A percentile compares a stretch with the other conserved stretches of the same genome.
Conservation (phyloP, 1,140 invertebrate species). For the Helicorthomorpha holstii region DNA sequence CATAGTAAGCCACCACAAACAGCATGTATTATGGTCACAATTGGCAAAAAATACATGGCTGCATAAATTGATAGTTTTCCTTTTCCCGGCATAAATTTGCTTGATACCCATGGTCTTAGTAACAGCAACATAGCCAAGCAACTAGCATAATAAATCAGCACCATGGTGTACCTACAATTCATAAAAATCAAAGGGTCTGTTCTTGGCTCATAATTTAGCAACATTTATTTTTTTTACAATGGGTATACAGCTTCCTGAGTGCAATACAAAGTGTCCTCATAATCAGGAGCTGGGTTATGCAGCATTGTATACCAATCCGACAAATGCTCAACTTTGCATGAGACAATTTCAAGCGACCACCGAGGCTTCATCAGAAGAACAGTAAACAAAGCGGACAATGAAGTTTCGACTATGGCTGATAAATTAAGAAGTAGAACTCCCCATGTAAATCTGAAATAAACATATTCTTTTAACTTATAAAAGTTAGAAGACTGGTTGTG, state of each 20-base stretch:
- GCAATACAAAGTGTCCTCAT: slow-evolving; percentile 72
- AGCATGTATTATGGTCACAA: slow-evolving; percentile 71
- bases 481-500: no score
- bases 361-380: slow-evolving; percentile 57
- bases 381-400: slow-evolving; percentile 49
- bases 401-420: slow-evolving; percentile 63
- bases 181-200: slow-evolving; percentile 9
- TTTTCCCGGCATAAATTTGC: slow-evolving; percentile 41
- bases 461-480: background rate
- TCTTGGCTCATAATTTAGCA: background rate
- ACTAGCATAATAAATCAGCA: slow-evolving; percentile 79
- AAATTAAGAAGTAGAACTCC: slow-evolving; percentile 50
- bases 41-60: slow-evolving; percentile 85
- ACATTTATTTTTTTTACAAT: slow-evolving; percentile 45
- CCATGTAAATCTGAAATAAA: slow-evolving; percentile 42
- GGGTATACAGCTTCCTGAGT: slow-evolving; percentile 95
- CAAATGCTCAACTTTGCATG: slow-evolving; percentile 55
- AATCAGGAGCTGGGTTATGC: slow-evolving; percentile 84
- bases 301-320: slow-evolving; percentile 93
- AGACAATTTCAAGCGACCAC: slow-evolving; percentile 50
- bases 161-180: slow-evolving; percentile 71
- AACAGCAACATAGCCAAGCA: slow-evolving; percentile 62
- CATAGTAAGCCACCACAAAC: slow-evolving; percentile 78
- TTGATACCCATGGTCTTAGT: slow-evolving; percentile 48
- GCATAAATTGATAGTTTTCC: slow-evolving; percentile 72